Conservation (phyloP, 2,888 invertebrate species). For the Reticulitermes lucifugus region DNA sequence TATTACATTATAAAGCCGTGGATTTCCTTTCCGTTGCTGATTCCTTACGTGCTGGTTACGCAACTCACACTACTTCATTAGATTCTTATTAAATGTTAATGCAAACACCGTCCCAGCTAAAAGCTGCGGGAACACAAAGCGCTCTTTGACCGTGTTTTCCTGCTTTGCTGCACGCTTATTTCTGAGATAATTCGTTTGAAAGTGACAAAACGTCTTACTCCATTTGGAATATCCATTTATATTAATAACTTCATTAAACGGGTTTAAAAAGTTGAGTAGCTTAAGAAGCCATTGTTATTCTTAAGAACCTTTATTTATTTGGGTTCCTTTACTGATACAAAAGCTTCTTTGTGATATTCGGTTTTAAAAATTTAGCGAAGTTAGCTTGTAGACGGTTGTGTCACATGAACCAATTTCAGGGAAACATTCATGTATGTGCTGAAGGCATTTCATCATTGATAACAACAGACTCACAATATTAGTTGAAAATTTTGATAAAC, state of each 20-base stretch:
- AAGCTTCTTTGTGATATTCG: too few species aligned
- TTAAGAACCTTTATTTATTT: too few species aligned
- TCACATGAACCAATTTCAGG: too few species aligned
- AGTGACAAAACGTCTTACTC: not conserved
- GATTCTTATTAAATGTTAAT: not conserved
- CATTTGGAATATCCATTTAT: not conserved
- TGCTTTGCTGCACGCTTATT: not conserved
- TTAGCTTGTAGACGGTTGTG: too few species aligned
- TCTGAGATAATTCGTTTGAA: not conserved
- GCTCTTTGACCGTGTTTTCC: not conserved
- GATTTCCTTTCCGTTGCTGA: not conserved
- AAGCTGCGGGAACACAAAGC: not conserved
- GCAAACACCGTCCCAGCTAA: not conserved
- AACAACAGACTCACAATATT: too few species aligned
- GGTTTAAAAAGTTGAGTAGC: too few species aligned
- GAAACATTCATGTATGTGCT: too few species aligned
- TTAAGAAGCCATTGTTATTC: too few species aligned
- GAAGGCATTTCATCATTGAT: too few species aligned
- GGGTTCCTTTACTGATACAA: too few species aligned
- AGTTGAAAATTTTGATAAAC: too few species aligned
- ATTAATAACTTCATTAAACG: not conserved
- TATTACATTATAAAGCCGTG: not conserved
- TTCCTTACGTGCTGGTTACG: not conserved
- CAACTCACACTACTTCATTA: not conserved
- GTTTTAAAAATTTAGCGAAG: too few species aligned